These are phyloP conservation scores for Rhodeus uyekii DNA, from an alignment of 2,797 vertebrate genomes.

Conservation along the genomic window DNA sequence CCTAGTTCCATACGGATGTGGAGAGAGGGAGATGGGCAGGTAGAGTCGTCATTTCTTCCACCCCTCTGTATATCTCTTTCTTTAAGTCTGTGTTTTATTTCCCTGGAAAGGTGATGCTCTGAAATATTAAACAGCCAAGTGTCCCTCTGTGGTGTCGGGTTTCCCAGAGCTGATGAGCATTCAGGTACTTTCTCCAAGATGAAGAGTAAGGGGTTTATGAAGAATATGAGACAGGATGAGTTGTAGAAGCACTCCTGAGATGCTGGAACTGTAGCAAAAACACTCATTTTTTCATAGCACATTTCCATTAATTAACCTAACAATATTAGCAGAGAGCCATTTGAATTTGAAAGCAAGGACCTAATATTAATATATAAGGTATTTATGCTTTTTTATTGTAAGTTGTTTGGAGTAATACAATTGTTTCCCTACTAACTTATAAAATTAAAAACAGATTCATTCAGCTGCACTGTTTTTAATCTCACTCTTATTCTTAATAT, in stretches of 20 bases:
- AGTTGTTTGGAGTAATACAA: not conserved
- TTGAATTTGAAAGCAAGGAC: not conserved
- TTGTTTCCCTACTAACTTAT: not conserved
- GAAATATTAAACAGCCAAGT: slow-evolving; percentile 35
- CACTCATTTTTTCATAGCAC: not conserved
- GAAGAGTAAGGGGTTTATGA: slow-evolving; percentile 22
- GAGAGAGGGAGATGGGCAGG: slow-evolving; percentile 34
- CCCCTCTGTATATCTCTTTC: not conserved
- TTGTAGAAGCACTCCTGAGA: not conserved
- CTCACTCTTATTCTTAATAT: not conserved
- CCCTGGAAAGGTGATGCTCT: slow-evolving; percentile 42
- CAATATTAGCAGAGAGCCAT: not conserved
- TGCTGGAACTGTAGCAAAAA: slow-evolving; percentile 27
- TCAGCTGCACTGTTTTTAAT: not conserved
- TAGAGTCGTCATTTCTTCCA: slow-evolving; percentile 39
- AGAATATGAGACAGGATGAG: slow-evolving; percentile 27
- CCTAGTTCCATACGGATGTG: slow-evolving; percentile 44
- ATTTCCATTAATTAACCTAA: slow-evolving; percentile 20
- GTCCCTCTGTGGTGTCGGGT: slow-evolving; percentile 28
- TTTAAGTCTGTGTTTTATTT: slow-evolving; percentile 33
- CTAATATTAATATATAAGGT: not conserved
- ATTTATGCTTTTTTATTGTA: too few species aligned
- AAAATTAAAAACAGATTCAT: not conserved
- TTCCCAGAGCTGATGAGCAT: slow-evolving; percentile 45
- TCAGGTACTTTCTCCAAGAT: slow-evolving; percentile 46